phyloP scores from a whole-genome alignment of 2,113 vertebrate genomes.

The Mystacornis crossleyi region DNA sequence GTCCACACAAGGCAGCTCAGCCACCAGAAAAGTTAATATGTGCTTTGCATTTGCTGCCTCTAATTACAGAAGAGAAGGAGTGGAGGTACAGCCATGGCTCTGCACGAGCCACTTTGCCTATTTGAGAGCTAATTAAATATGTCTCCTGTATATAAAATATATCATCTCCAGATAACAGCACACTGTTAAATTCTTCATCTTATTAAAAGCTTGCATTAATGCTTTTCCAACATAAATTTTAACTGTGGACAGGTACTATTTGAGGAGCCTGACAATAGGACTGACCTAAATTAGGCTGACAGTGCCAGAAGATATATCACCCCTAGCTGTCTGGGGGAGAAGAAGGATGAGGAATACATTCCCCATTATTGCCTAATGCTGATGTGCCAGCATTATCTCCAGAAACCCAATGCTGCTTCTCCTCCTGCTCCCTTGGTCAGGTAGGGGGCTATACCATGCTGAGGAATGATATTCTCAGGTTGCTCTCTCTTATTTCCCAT shows the following conservation, averaged over 20 bases:
- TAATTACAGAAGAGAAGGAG: constrained; percentile 53
- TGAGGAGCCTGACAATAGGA: constrained; percentile 78
- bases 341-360: constrained; percentile 77
- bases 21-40: constrained; percentile 62
- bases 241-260: constrained; percentile 79
- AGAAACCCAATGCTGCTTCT: constrained; percentile 7
- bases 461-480: background rate
- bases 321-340: constrained; percentile 69
- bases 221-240: constrained; percentile 84
- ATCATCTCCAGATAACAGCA: constrained; percentile 81
- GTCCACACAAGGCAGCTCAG: constrained; percentile 24
- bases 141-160: constrained; percentile 84
- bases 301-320: constrained; percentile 78
- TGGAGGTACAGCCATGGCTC: constrained; percentile 51
- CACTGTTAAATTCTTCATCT: constrained; percentile 84
- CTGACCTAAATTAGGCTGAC: constrained; percentile 81
- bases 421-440: background rate
- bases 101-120: constrained; percentile 74
- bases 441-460: background rate
- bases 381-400: constrained; percentile 67
- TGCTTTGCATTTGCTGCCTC: constrained; percentile 54
- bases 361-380: constrained; percentile 74
- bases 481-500: background rate
- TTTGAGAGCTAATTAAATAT: constrained; percentile 83
- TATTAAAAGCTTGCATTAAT: constrained; percentile 85